Percentiles rank a stretch among this genome's conserved stretches.
Evolutionary conservation across 2,888 invertebrate genomes (phyloP).

Genomic region (Heteromyza rotundicornis): DNA sequence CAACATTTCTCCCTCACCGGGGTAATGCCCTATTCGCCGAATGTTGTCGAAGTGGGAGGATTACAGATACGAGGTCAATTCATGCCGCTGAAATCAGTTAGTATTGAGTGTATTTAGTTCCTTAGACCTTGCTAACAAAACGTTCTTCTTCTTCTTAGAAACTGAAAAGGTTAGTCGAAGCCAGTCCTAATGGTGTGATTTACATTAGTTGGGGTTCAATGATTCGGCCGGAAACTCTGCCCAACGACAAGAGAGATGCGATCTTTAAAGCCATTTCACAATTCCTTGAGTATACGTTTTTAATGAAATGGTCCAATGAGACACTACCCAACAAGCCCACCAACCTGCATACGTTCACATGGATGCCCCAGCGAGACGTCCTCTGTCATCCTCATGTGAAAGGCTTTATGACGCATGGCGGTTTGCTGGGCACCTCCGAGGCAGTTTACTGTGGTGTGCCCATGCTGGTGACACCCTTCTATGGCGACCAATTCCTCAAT

Average conservation of each 20-base stretch:
- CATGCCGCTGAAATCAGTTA: constrained; percentile 49
- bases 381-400: constrained; percentile 75
- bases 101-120: constrained; percentile 5
- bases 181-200: constrained; percentile 66
- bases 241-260: constrained; percentile 64
- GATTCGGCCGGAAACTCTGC: constrained; percentile 68
- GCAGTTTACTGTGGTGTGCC: constrained; percentile 73
- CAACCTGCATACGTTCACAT: constrained; percentile 69
- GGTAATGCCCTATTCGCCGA: constrained; percentile 60
- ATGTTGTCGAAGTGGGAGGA: constrained; percentile 66
- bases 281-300: constrained; percentile 65
- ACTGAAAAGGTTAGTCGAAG: constrained; percentile 28
- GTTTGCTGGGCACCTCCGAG: constrained; percentile 73
- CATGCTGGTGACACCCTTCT: constrained; percentile 72
- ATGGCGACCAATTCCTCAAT: constrained; percentile 75
- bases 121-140: constrained; percentile 56
- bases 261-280: constrained; percentile 64
- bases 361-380: constrained; percentile 75
- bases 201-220: constrained; percentile 75
- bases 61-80: constrained; percentile 58
- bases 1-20: constrained; percentile 64
- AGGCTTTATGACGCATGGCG: constrained; percentile 72
- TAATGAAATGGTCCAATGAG: constrained; percentile 74
- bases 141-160: constrained; percentile 38
- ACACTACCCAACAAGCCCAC: constrained; percentile 65